Evolutionary conservation across 2,113 vertebrate genomes (phyloP), one percentile per base, ranked within the genome.

Genomic region (Bubo bubo): DNA sequence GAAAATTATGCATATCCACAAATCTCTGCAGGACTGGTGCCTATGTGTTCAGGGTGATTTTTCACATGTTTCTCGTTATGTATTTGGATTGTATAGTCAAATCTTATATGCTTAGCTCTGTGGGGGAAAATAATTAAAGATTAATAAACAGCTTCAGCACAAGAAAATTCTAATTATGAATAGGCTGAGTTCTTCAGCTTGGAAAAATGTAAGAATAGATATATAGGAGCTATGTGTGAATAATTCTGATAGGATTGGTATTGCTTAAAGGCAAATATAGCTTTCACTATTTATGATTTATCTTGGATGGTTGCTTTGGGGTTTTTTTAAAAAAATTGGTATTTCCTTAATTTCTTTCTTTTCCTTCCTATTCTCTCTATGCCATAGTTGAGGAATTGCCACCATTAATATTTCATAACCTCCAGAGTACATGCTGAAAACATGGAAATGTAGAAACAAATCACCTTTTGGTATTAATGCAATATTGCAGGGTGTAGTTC

Each of bases 351-450:
- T 94, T 92, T 76, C 34, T 67, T 86, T 87, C 59, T 47, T 79
- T 81, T 84, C 74, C 34, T 96, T 89, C 32, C 58, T 56, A 64
- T 80, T 93, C 64, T 82, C 39, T 82, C 30, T 74, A 14, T 55
- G 66, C 64, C 56, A 26, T 7, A 18, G 71, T 52, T 92, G 86
- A 97, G 47, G 83, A 92, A 96, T 93, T 95, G 71, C 79, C 43
- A 53, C 67, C 56, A 89, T 98, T 97, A 98, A 96, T 97, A 95
- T 97, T 97, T 98, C 94, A 98, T 88, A 92, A 93, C 56, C 64
- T 90, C 80, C 56, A 88, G 88, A 96, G 68, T 87, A 41, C 4
- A 27, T 95, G 94, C 92, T 95, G 89, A 97, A 97, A 90, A 35
- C 90, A 64, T 22, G 45, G 70, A 94, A 95, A 96, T 87, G 76